Conservation (phyloP, 2,113 vertebrate species). For the Phoxinus phoxinus region DNA sequence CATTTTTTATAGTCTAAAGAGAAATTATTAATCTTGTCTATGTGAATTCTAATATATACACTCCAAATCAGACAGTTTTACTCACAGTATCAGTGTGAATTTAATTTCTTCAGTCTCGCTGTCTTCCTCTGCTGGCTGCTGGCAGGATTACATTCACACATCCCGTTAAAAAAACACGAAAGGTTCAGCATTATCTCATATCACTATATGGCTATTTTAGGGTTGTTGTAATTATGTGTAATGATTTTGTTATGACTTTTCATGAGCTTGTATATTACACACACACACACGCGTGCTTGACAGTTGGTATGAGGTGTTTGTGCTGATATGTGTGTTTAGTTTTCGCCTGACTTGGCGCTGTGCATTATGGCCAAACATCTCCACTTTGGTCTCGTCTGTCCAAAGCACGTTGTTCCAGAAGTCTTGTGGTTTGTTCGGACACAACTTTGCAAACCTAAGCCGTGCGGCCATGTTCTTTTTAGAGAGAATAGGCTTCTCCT, state of each 20-base stretch:
- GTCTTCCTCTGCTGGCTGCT: slow-evolving; percentile 4
- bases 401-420: no score
- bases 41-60: not conserved
- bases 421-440: no score
- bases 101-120: not conserved
- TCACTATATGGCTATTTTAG: not conserved
- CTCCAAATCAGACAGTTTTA: not conserved
- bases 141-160: not conserved
- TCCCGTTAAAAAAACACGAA: not conserved
- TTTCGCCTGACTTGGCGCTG: no score
- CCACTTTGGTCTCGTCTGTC: no score
- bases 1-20: not conserved
- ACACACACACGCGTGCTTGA: no score
- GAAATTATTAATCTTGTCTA: not conserved
- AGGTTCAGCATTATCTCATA: not conserved
- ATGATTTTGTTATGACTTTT: not conserved
- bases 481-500: no score
- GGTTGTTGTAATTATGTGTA: not conserved
- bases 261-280: no score
- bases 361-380: no score
- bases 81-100: not conserved
- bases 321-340: no score
- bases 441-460: no score
- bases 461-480: no score
- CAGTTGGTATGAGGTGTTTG: no score